phyloP scores from a whole-genome alignment of 2,113 vertebrate species.

The Brevimyrus niger region DNA sequence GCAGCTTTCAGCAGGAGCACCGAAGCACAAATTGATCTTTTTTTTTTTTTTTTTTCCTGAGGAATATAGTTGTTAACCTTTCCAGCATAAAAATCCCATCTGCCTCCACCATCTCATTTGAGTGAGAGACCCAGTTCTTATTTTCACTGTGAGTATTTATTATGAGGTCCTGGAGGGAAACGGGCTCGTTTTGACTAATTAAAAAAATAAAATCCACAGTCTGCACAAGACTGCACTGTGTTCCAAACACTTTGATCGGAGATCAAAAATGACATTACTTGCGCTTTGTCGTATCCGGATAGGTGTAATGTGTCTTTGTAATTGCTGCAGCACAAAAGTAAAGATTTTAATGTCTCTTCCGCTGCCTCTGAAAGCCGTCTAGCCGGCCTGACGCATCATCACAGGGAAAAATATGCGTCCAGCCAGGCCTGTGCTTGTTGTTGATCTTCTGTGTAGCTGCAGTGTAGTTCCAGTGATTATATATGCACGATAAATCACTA shows the following conservation, averaged over 20 bases:
- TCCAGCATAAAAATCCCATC: constrained; percentile 5
- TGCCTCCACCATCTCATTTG: background rate
- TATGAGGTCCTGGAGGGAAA: background rate
- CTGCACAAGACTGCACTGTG: background rate
- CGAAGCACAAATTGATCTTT: constrained; percentile 26
- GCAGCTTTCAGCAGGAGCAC: constrained; percentile 37
- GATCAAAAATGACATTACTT: background rate
- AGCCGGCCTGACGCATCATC: background rate
- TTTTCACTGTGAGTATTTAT: constrained; percentile 6
- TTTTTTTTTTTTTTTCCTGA: background rate
- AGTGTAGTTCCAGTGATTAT: background rate
- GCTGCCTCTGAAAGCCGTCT: background rate
- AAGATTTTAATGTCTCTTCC: background rate
- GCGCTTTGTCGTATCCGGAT: background rate
- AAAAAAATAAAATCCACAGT: background rate
- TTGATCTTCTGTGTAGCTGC: background rate
- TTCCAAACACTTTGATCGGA: background rate
- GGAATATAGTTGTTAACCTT: constrained; percentile 28
- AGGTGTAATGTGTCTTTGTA: background rate
- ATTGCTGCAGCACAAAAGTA: background rate
- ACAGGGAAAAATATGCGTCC: background rate
- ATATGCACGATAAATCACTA: background rate
- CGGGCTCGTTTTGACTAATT: background rate
- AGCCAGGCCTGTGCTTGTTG: background rate
- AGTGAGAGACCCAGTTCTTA: background rate